Evolutionary conservation across 2,797 vertebrate species (phyloP).

Genomic region (Enteromius unitaeniatus): DNA sequence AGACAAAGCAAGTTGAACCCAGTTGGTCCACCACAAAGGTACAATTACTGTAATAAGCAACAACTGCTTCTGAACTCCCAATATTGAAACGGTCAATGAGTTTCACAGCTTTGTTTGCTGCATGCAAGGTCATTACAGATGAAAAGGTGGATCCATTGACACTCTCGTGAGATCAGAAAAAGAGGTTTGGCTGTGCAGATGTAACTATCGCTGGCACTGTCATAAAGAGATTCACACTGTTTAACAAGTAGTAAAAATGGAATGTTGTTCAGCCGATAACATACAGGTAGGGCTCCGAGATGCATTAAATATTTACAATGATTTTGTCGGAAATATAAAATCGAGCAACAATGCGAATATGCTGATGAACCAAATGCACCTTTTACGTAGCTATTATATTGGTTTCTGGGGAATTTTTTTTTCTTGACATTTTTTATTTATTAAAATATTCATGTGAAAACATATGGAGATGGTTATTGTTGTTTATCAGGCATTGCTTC

Average conservation of each 20-base stretch:
- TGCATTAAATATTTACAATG: not conserved
- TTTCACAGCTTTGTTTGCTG: constrained; percentile 58
- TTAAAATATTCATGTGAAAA: not conserved
- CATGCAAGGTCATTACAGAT: constrained; percentile 51
- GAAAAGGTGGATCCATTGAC: constrained; percentile 4
- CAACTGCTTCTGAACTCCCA: constrained; percentile 55
- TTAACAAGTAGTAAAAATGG: constrained; percentile 10
- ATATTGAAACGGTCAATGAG: constrained; percentile 52
- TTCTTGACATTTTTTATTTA: not conserved
- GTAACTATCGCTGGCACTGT: not conserved
- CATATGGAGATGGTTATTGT: not conserved
- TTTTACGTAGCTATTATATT: not conserved
- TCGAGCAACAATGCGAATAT: not conserved
- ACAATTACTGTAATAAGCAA: constrained; percentile 46
- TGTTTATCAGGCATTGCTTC: not conserved
- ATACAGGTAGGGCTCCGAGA: not conserved
- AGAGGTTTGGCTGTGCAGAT: constrained; percentile 17
- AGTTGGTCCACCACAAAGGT: constrained; percentile 50
- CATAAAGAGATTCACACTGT: constrained; percentile 9
- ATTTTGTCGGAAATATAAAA: not conserved
- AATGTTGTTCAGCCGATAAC: constrained; percentile 1
- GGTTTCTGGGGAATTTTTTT: not conserved
- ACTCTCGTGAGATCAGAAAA: constrained; percentile 21
- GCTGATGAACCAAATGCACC: not conserved
- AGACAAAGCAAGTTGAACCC: constrained; percentile 26